Evolutionary conservation across 2,113 vertebrate genomes (phyloP).

Genomic region (Megatriorchis doriae): DNA sequence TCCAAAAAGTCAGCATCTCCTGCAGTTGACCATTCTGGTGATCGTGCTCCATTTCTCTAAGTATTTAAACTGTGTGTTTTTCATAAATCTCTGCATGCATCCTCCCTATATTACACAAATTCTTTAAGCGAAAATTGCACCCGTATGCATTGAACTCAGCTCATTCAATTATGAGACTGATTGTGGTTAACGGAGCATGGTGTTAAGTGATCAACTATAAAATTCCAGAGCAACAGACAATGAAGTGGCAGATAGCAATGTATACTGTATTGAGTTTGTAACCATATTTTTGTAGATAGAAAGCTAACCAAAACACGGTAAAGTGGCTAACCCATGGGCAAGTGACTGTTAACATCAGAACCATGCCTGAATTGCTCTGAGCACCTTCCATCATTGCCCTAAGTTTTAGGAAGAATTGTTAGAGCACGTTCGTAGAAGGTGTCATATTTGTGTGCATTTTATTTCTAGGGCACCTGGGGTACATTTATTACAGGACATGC

Average conservation of each 20-base stretch:
- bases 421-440: neutral
- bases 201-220: neutral
- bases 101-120: neutral
- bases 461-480: conserved; percentile 80
- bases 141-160: neutral
- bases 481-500: conserved; percentile 78
- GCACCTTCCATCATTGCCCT: neutral
- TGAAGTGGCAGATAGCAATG: neutral
- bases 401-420: neutral
- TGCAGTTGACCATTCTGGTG: neutral
- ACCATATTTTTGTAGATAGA: neutral
- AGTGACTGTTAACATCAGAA: neutral
- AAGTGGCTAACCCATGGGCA: neutral
- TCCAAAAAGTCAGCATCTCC: neutral
- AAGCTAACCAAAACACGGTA: neutral
- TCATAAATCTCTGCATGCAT: neutral
- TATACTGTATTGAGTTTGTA: neutral
- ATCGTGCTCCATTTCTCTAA: neutral
- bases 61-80: neutral
- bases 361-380: neutral
- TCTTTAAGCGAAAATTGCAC: neutral
- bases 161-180: neutral
- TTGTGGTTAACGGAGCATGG: neutral
- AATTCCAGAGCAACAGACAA: neutral
- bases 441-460: neutral